A percentile compares a stretch with the other conserved stretches of the same genome.
phyloP scores from a whole-genome alignment of 2,113 vertebrate species.

The Erinaceus europaeus region DNA sequence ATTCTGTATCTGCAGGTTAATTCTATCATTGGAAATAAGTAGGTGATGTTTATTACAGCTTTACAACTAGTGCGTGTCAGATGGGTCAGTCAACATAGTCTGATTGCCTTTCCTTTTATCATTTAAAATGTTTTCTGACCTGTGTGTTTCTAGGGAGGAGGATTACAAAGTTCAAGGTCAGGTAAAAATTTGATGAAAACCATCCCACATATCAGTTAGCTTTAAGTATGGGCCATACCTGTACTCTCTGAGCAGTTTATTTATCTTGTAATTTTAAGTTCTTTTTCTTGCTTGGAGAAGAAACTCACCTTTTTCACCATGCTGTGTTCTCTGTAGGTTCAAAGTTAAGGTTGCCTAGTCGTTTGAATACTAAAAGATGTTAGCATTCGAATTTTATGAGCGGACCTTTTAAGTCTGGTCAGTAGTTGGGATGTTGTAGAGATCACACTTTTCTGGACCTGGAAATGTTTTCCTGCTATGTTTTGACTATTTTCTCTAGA shows the following conservation, averaged over 20 bases:
- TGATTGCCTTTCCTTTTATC: not conserved
- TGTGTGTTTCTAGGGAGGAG: not conserved
- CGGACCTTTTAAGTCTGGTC: not conserved
- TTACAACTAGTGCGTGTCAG: not conserved
- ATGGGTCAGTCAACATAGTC: not conserved
- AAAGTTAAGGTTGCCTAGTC: not conserved
- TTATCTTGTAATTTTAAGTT: not conserved
- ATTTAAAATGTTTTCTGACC: too few relatives aligned
- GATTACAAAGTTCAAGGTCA: not conserved
- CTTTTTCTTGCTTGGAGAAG: not conserved
- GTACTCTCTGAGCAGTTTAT: not conserved
- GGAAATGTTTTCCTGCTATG: not conserved
- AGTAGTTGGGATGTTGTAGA: not conserved
- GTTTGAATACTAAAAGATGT: not conserved
- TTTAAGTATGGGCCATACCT: not conserved
- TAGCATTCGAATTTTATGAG: not conserved
- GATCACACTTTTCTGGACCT: not conserved
- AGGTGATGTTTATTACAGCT: not conserved
- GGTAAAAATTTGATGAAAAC: not conserved
- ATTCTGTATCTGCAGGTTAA: not conserved
- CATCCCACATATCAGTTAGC: not conserved
- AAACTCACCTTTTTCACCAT: not conserved
- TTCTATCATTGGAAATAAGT: not conserved
- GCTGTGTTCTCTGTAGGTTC: not conserved
- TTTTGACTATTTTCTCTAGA: not conserved